These are phyloP conservation scores for Drosophila falleni DNA, from an alignment of 2,888 invertebrate species.

Conservation along the genomic window DNA sequence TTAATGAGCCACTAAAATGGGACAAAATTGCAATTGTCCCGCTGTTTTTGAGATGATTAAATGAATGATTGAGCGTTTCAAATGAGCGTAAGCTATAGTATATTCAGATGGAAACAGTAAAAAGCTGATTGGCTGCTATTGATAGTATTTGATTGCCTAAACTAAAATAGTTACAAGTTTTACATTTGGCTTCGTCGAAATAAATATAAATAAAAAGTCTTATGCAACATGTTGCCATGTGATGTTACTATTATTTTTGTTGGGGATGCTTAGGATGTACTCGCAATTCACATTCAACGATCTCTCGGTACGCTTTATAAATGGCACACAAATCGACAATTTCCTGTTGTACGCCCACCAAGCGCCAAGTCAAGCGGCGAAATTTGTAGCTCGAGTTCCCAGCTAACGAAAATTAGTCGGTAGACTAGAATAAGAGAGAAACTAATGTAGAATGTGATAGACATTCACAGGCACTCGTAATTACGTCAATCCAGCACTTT, in stretches of 20 bases:
- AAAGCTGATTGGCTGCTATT: conserved; percentile 21
- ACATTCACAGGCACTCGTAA: conserved; percentile 1
- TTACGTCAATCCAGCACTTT: conserved; percentile 36
- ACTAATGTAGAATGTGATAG: conserved; percentile 8
- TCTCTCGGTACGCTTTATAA: conserved; percentile 69
- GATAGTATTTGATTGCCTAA: conserved; percentile 47
- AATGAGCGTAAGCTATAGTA: conserved; percentile 5
- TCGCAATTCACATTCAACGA: conserved; percentile 67
- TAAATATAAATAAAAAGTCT: conserved; percentile 16
- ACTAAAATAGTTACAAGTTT: conserved; percentile 39
- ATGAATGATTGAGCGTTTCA: conserved; percentile 9
- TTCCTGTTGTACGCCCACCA: conserved; percentile 79
- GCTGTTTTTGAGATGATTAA: conserved; percentile 15
- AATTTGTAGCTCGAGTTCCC: conserved; percentile 40
- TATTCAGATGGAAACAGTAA: conserved; percentile 1
- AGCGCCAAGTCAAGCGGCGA: conserved; percentile 46
- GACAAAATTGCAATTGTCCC: conserved; percentile 18
- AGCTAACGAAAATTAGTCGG: conserved; percentile 43
- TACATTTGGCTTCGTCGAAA: conserved; percentile 7
- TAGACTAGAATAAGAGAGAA: conserved; percentile 8
- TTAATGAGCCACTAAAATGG: conserved; percentile 34
- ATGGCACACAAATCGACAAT: conserved; percentile 80
- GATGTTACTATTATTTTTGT: conserved; percentile 22
- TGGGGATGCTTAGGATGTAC: conserved; percentile 39
- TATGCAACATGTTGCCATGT: conserved; percentile 40